These are phyloP conservation scores for Emydura subglobosa DNA, from an alignment of 2,113 vertebrate genomes.

Conservation along the genomic window DNA sequence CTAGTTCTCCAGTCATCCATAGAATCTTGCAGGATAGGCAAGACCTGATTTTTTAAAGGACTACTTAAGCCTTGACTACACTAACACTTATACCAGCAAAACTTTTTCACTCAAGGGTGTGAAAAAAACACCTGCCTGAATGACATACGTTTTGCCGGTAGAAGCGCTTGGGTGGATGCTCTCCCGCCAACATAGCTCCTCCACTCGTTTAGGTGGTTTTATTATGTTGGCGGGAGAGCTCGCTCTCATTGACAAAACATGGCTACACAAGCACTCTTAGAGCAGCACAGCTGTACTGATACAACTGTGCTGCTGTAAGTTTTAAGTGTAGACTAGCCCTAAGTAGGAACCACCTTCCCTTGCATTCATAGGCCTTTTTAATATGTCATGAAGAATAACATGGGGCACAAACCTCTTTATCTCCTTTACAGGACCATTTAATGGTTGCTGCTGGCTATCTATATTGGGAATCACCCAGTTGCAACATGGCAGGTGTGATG, in stretches of 20 bases:
- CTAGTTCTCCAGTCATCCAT: not conserved
- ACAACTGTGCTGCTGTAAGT: too few species aligned
- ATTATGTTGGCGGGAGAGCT: too few species aligned
- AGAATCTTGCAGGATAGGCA: slow-evolving; percentile 15
- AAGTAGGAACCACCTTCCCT: slow-evolving; percentile 44
- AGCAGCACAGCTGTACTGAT: too few species aligned
- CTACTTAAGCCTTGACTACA: not conserved
- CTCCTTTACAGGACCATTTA: slow-evolving; percentile 60
- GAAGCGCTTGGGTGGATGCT: too few species aligned
- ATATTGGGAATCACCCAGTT: slow-evolving; percentile 48
- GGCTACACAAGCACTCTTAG: too few species aligned
- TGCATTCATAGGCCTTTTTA: not conserved
- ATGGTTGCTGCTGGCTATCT: slow-evolving; percentile 65
- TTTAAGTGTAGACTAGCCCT: not conserved
- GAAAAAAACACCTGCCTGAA: too few species aligned
- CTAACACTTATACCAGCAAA: too few species aligned
- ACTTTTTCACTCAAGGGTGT: too few species aligned
- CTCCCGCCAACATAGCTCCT: too few species aligned
- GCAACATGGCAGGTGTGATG: not conserved
- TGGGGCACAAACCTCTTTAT: slow-evolving; percentile 64
- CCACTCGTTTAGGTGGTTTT: too few species aligned
- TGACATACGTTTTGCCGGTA: too few species aligned
- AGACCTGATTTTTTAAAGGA: slow-evolving; percentile 65
- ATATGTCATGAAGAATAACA: slow-evolving; percentile 61
- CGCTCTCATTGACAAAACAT: too few species aligned